Evolutionary conservation across 2,888 invertebrate species (phyloP).

Genomic region (Eueremaeus valkanovi): DNA sequence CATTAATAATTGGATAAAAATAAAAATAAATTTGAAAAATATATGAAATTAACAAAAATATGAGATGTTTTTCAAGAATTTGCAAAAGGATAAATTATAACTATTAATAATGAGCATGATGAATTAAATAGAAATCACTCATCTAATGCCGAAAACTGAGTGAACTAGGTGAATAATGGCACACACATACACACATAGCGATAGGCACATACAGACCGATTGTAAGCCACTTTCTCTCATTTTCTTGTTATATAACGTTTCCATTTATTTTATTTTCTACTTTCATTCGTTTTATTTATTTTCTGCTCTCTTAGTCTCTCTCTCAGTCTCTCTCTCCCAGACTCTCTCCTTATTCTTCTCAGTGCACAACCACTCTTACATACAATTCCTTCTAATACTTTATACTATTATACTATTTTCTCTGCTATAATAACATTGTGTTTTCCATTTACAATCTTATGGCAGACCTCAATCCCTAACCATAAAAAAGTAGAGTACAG

Average conservation of each 20-base stretch:
- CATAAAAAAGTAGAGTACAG: constrained; percentile 22
- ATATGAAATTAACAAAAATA: too few species aligned
- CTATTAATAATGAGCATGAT: too few species aligned
- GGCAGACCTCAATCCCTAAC: constrained; percentile 35
- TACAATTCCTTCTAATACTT: not conserved
- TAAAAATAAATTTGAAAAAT: too few species aligned
- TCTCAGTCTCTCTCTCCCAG: not conserved
- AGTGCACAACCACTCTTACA: not conserved
- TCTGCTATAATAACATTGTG: constrained; percentile 34
- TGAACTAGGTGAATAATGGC: too few species aligned
- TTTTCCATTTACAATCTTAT: constrained; percentile 36
- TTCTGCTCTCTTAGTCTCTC: not conserved
- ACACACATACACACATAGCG: not conserved
- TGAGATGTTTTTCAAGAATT: too few species aligned
- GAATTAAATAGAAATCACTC: too few species aligned
- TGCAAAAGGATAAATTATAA: too few species aligned
- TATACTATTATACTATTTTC: constrained; percentile 1
- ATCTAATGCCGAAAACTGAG: too few species aligned
- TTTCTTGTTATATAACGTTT: not conserved
- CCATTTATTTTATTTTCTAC: constrained; percentile 6
- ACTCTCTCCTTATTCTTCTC: not conserved
- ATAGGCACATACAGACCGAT: not conserved
- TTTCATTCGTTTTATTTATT: not conserved
- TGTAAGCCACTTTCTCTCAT: not conserved
- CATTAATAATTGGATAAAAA: too few species aligned